Conservation (phyloP, 2,888 invertebrate genomes). For the Dyspetes luteomarginatus region DNA sequence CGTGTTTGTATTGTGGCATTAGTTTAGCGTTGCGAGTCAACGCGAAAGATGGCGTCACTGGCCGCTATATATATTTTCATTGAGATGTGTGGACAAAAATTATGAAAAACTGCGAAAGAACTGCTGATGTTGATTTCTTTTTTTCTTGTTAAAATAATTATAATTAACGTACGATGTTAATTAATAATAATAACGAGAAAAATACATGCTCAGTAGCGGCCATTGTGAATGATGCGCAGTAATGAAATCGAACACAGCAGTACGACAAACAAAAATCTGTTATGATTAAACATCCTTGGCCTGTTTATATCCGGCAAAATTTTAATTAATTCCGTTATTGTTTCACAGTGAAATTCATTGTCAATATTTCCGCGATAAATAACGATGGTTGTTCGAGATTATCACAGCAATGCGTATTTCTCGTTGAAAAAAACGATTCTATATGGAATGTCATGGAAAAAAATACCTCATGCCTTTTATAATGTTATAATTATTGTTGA, state of each 20-base stretch:
- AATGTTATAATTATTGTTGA: background rate
- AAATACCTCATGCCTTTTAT: background rate
- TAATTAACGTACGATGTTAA: background rate
- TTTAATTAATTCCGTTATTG: slow-evolving; percentile 7
- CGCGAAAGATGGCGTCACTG: background rate
- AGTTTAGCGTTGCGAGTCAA: slow-evolving; percentile 26
- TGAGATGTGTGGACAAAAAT: background rate
- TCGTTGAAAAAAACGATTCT: no score
- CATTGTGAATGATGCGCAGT: background rate
- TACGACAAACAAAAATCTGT: background rate
- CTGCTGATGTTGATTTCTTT: background rate
- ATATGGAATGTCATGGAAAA: background rate
- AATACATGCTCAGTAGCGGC: background rate
- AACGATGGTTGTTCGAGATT: background rate
- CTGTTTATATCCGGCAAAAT: background rate
- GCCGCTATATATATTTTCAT: background rate
- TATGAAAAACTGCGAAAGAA: background rate
- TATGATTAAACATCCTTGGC: background rate
- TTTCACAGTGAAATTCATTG: background rate
- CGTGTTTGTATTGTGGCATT: slow-evolving; percentile 45
- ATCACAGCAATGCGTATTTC: background rate
- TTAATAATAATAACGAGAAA: background rate
- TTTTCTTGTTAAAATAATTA: background rate
- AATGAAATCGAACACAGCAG: background rate
- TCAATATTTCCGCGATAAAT: background rate